Percentiles rank a stretch among this genome's conserved stretches.
These are phyloP conservation scores for Protodeltote pygarga DNA, from an alignment of 2,888 invertebrate genomes.

Conservation along the genomic window DNA sequence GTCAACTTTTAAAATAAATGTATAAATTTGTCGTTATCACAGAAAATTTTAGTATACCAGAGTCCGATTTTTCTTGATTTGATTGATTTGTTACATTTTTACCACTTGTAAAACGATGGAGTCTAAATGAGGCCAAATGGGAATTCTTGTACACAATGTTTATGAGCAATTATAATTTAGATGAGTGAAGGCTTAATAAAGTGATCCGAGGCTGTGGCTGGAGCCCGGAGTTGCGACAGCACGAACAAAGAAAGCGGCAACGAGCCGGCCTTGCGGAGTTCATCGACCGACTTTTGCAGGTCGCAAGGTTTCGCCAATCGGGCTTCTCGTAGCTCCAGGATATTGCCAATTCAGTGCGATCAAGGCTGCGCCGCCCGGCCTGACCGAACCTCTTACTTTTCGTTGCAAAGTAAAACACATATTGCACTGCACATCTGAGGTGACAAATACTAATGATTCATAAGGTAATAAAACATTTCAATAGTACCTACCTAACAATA, in stretches of 20 bases:
- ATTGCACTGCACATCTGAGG: slow-evolving; percentile 44
- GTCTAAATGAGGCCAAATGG: slow-evolving; percentile 50
- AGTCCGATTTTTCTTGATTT: slow-evolving; percentile 22
- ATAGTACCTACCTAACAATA: too few relatives aligned
- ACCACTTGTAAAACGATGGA: slow-evolving; percentile 27
- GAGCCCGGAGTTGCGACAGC: slow-evolving; percentile 77
- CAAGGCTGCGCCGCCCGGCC: slow-evolving; percentile 75
- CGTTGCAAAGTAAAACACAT: slow-evolving; percentile 65
- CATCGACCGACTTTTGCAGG: slow-evolving; percentile 86
- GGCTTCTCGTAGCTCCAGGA: slow-evolving; percentile 85
- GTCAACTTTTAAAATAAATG: too few relatives aligned
- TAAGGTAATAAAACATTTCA: too few relatives aligned
- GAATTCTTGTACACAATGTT: slow-evolving; percentile 47
- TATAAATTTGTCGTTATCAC: too few relatives aligned
- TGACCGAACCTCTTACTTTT: slow-evolving; percentile 80
- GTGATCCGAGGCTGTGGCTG: slow-evolving; percentile 77
- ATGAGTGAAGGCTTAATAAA: slow-evolving; percentile 81
- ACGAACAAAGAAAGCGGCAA: slow-evolving; percentile 85
- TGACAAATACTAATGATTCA: slow-evolving; percentile 28
- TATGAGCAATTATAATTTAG: slow-evolving; percentile 68
- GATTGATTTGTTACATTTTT: slow-evolving; percentile 28
- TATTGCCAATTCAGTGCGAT: slow-evolving; percentile 85
- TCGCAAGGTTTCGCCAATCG: slow-evolving; percentile 87
- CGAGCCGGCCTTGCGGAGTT: slow-evolving; percentile 83
- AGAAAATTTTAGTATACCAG: too few relatives aligned